Conservation (phyloP, 2,113 vertebrate genomes). For the Indri indri region DNA sequence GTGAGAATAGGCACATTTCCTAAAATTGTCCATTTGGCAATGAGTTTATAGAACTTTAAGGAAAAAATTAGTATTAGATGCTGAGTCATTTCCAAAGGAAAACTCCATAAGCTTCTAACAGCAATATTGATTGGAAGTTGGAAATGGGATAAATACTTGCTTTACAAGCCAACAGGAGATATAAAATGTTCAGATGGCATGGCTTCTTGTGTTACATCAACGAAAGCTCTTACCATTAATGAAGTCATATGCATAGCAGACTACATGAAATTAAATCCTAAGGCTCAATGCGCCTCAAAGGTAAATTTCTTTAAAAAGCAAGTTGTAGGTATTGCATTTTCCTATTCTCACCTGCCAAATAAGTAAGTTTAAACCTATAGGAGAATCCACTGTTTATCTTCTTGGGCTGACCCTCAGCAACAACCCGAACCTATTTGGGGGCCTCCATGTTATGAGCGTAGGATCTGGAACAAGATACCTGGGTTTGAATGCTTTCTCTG, state of each 20-base stretch:
- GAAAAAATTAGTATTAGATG: slow-evolving; percentile 36
- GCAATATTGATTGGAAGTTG: slow-evolving; percentile 23
- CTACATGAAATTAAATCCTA: not conserved
- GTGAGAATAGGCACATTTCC: not conserved
- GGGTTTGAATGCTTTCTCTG: not conserved
- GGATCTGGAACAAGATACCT: not conserved
- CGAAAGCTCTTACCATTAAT: not conserved
- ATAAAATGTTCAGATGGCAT: not conserved
- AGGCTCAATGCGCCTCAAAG: not conserved
- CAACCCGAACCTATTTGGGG: not conserved
- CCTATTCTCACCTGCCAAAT: not conserved
- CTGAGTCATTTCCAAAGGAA: slow-evolving; percentile 52
- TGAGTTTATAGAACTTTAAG: slow-evolving; percentile 39
- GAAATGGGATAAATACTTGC: slow-evolving; percentile 25
- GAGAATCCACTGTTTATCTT: not conserved
- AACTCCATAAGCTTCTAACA: slow-evolving; percentile 21
- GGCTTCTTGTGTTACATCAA: not conserved
- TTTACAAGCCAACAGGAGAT: not conserved
- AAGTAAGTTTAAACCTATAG: not conserved
- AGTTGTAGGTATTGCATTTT: not conserved
- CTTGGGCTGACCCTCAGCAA: not conserved
- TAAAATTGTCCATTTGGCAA: slow-evolving; percentile 41
- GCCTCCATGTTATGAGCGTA: not conserved
- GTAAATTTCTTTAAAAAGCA: not conserved
- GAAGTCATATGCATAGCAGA: not conserved